Percentiles rank a stretch among this genome's conserved stretches.
Evolutionary conservation across 1,140 invertebrate genomes (phyloP).

Genomic region (Drosophila athabasca): DNA sequence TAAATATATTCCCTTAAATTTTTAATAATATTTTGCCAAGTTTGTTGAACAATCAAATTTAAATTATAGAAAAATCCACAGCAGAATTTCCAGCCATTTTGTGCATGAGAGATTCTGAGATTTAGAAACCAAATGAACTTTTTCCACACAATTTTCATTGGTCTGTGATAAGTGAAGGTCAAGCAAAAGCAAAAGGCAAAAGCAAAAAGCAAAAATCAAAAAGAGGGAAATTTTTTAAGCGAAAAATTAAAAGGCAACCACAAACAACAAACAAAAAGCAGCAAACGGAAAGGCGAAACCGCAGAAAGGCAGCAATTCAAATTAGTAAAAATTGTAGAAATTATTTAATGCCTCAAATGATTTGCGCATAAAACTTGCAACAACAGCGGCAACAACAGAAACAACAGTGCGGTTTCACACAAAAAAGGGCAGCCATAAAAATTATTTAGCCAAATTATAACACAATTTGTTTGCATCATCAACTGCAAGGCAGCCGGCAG

Average conservation of each 20-base stretch:
- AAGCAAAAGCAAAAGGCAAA: slow-evolving; percentile 46
- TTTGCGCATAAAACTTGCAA: slow-evolving; percentile 57
- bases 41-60: background rate
- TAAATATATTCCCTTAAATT: background rate
- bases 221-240: slow-evolving; percentile 34
- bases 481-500: slow-evolving; percentile 46
- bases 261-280: slow-evolving; percentile 27
- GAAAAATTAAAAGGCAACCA: slow-evolving; percentile 45
- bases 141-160: slow-evolving; percentile 70
- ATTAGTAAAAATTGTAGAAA: slow-evolving; percentile 77
- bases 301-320: slow-evolving; percentile 67
- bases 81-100: slow-evolving; percentile 16
- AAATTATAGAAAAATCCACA: background rate
- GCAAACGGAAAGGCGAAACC: slow-evolving; percentile 54
- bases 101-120: slow-evolving; percentile 25
- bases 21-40: slow-evolving; percentile 14
- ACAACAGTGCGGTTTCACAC: slow-evolving; percentile 51
- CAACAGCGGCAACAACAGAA: slow-evolving; percentile 26
- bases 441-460: slow-evolving; percentile 72
- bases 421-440: slow-evolving; percentile 46
- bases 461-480: slow-evolving; percentile 73
- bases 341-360: slow-evolving; percentile 76
- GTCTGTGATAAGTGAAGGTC: slow-evolving; percentile 83
- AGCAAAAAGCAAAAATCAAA: no score
- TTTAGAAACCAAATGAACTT: slow-evolving; percentile 57